A percentile compares a stretch with the other conserved stretches of the same genome.
Evolutionary conservation across 2,113 vertebrate genomes (phyloP).

Genomic region (Cololabis saira): DNA sequence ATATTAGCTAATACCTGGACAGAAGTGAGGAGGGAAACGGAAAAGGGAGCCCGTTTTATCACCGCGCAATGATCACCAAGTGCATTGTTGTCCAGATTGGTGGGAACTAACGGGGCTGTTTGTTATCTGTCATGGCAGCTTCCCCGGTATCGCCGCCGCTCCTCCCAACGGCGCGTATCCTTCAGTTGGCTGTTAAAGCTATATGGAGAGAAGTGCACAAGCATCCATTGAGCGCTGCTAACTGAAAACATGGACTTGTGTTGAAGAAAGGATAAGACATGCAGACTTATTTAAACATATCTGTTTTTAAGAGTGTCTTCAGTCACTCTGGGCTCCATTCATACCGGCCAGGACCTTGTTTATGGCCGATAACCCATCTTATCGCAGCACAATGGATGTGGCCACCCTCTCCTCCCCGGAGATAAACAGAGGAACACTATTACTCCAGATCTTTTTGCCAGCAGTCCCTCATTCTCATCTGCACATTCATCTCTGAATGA

Average conservation of each 20-base stretch:
- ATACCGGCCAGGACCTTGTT: constrained; percentile 76
- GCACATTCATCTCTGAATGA: constrained; percentile 41
- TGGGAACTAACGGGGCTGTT: too few species aligned
- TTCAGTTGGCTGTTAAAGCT: too few species aligned
- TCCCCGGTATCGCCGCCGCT: too few species aligned
- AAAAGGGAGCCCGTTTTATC: too few species aligned
- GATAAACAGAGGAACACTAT: constrained; percentile 74
- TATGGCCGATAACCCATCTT: constrained; percentile 83
- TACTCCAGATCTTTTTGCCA: constrained; percentile 58
- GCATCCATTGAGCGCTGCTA: constrained; percentile 23
- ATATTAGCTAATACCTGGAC: too few species aligned
- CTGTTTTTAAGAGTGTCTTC: constrained; percentile 73
- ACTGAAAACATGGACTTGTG: constrained; percentile 32
- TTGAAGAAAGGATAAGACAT: constrained; percentile 49
- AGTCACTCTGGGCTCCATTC: constrained; percentile 67
- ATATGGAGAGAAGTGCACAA: not conserved
- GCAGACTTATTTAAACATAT: constrained; percentile 70
- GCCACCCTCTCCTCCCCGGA: constrained; percentile 63
- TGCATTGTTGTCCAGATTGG: too few species aligned
- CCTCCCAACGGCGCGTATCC: too few species aligned
- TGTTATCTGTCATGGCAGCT: too few species aligned
- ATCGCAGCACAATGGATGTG: constrained; percentile 81
- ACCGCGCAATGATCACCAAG: too few species aligned
- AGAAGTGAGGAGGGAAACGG: too few species aligned
- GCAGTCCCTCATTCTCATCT: constrained; percentile 39